Percentiles rank a stretch among this genome's conserved stretches.
These are phyloP conservation scores for Sitobion miscanthi DNA, from an alignment of 1,140 invertebrate genomes.

Conservation along the genomic window DNA sequence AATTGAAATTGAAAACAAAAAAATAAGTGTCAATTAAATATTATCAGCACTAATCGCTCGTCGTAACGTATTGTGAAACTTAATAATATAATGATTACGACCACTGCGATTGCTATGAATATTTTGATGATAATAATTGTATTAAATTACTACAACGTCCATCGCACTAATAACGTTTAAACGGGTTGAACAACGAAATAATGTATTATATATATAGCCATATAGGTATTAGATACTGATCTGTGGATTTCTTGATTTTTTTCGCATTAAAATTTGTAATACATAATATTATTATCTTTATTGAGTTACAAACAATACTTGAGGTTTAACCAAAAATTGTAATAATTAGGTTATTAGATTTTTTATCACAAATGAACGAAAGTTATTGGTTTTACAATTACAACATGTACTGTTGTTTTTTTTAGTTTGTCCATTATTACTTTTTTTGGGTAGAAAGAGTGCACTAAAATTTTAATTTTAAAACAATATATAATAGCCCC, in stretches of 20 bases:
- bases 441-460: neutral
- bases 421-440: neutral
- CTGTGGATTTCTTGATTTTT: neutral
- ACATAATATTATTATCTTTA: neutral
- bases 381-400: neutral
- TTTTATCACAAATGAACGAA: too few species aligned
- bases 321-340: too few species aligned
- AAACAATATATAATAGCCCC: neutral
- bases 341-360: too few species aligned
- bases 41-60: neutral
- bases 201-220: too few species aligned
- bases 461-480: neutral
- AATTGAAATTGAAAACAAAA: neutral
- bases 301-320: neutral
- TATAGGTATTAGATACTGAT: neutral
- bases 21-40: neutral
- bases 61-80: neutral
- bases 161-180: neutral
- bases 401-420: neutral
- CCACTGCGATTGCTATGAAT: neutral
- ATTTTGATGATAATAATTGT: neutral
- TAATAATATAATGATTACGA: neutral
- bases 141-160: neutral
- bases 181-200: neutral
- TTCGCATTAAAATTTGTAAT: neutral